Percentiles rank a stretch among this genome's conserved stretches.
Conservation (phyloP, 2,797 vertebrate species). For the Lagorchestes hirsutus region DNA sequence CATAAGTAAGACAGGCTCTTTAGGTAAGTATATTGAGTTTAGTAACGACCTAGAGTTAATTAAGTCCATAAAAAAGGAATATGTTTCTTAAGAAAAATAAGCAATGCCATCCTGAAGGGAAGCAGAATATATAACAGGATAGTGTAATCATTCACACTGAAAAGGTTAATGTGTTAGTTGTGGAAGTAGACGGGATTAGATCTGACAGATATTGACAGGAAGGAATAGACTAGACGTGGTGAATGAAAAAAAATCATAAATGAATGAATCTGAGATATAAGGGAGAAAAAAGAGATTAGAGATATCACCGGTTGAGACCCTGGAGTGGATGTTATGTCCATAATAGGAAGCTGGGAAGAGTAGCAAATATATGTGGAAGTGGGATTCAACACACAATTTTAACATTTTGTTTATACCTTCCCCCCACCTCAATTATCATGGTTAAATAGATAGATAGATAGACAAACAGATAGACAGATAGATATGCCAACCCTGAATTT, state of each 20-base stretch:
- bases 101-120: neutral
- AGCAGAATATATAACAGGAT: too few species aligned
- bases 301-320: too few species aligned
- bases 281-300: neutral
- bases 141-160: neutral
- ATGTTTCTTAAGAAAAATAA: neutral
- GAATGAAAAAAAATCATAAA: constrained; percentile 16
- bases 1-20: constrained; percentile 31
- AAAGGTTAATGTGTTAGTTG: constrained; percentile 20
- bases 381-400: neutral
- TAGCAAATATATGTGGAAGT: neutral
- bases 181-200: neutral
- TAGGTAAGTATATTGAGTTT: neutral
- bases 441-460: neutral
- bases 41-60: neutral
- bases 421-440: neutral
- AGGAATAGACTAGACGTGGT: neutral
- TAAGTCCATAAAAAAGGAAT: neutral
- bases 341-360: neutral
- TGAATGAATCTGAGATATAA: neutral
- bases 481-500: neutral
- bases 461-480: neutral
- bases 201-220: neutral
- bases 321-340: neutral
- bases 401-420: neutral